Conservation (phyloP, 2,888 invertebrate species). For the Herminia tarsipennalis region DNA sequence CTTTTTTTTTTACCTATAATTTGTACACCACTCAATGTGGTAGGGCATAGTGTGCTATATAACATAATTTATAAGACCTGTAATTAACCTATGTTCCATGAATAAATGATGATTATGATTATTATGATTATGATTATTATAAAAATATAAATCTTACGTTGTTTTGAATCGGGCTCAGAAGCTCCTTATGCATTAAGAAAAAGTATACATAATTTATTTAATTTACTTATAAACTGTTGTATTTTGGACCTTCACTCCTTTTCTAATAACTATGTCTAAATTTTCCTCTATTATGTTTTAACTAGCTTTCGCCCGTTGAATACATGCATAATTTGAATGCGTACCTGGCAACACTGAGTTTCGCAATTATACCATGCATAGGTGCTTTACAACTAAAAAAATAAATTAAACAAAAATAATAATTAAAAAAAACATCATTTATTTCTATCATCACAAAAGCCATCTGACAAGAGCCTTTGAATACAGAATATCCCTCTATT, state of each 20-base stretch:
- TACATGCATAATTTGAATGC: constrained; percentile 47
- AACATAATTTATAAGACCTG: too few relatives aligned
- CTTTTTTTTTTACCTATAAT: too few relatives aligned
- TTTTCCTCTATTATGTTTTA: constrained; percentile 19
- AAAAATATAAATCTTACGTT: constrained; percentile 68
- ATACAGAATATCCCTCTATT: constrained; percentile 66
- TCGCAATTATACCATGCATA: constrained; percentile 62
- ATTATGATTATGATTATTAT: constrained; percentile 42
- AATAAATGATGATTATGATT: too few relatives aligned
- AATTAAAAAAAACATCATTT: constrained; percentile 75
- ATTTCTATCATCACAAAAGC: constrained; percentile 75
- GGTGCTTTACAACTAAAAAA: constrained; percentile 74
- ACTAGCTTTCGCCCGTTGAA: constrained; percentile 23
- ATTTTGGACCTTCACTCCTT: constrained; percentile 76
- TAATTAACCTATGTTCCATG: too few relatives aligned
- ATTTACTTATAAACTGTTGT: constrained; percentile 50
- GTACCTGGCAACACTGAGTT: constrained; percentile 53
- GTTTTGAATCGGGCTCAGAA: constrained; percentile 74
- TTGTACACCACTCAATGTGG: too few relatives aligned
- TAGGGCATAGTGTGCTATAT: too few relatives aligned
- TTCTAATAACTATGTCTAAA: constrained; percentile 18
- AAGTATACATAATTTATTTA: constrained; percentile 46
- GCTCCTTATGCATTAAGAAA: constrained; percentile 68
- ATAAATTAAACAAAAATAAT: constrained; percentile 77
- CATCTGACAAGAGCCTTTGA: constrained; percentile 65